A percentile compares a stretch with the other conserved stretches of the same genome.
Conservation (phyloP, 2,113 vertebrate genomes). For the Sardina pilchardus region DNA sequence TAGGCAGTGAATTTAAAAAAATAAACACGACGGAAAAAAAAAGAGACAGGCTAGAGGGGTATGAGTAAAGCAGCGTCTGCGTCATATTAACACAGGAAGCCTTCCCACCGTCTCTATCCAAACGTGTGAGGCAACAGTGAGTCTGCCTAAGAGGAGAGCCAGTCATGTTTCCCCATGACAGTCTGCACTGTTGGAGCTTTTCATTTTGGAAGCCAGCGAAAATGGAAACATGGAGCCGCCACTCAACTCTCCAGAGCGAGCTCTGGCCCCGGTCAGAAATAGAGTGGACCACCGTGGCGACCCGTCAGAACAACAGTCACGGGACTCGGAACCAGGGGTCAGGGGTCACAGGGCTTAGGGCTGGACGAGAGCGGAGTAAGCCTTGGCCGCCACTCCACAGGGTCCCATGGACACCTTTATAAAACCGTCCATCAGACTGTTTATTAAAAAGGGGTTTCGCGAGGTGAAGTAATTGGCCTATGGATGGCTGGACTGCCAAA, state of each 20-base stretch:
- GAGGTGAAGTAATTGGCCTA: conserved; percentile 14
- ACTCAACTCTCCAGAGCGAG: neutral
- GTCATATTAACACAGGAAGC: neutral
- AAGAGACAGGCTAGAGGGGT: neutral
- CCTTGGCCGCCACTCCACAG: neutral
- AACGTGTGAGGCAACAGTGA: neutral
- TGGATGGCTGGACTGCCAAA: neutral
- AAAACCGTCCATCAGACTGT: neutral
- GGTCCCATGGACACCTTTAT: neutral
- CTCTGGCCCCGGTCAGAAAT: neutral
- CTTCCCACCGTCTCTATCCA: neutral
- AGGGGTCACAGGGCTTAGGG: neutral
- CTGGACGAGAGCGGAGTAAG: neutral
- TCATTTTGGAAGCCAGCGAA: neutral
- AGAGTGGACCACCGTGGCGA: neutral
- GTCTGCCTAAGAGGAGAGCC: neutral
- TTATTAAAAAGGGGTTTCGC: neutral
- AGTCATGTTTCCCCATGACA: neutral
- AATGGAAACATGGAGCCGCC: neutral
- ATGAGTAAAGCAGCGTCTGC: neutral
- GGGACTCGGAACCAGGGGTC: neutral
- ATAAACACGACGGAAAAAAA: neutral
- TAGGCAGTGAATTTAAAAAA: neutral
- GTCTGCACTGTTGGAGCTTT: neutral
- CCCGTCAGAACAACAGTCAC: neutral